Base-by-base conservation (phyloP, 2,888 invertebrate genomes). In the Spilosoma lubricipeda region DNA sequence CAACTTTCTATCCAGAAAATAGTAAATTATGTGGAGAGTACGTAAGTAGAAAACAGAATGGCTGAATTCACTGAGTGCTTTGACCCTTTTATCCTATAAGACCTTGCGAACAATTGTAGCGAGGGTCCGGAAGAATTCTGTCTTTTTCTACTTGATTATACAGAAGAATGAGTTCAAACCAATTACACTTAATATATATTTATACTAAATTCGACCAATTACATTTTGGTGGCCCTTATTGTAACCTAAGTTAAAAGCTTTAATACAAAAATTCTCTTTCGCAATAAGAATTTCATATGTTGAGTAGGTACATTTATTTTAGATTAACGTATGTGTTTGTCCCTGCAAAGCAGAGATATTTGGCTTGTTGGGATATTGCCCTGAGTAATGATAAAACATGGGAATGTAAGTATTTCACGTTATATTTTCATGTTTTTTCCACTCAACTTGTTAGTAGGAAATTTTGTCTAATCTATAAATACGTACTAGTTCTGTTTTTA, bases 11-110 rank as follows among this genome's bases (percentile, higher is more conserved):
- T 30, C 33, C 56, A 65, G 30, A 67, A 67, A 56, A 66, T 52
- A 56, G 66, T 74, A 67, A 71, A 75, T 74, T 66, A 73, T 72
- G 65, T 76, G 64, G 73, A 74, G 71, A 73, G 52, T 74, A 76
- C 66, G 48, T 76, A 77, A 77, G 76, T 77, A 72, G 74, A 72
- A 68, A 74, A 82, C 72, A 67, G 75, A 78, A 84, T 78, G 66
- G 69, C 75, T 75, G 82, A 75, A 77, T 77, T 80, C 52, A 11
- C 73, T 73, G 72, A 82, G 83, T 76, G 78, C 74, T 71, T 72
- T 80, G 82, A 84, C 84, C 84, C 81, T 84, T 82, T 84, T 84
- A 84, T 84, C 80, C 80, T 66, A 67, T 72, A 80, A 82, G 80
- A 63, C 72, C 74, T 73, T 70, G 77, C 68, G 77, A 79, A 70